These are phyloP conservation scores for Helostoma temminkii DNA, from an alignment of 2,797 vertebrate species.

Conservation along the genomic window DNA sequence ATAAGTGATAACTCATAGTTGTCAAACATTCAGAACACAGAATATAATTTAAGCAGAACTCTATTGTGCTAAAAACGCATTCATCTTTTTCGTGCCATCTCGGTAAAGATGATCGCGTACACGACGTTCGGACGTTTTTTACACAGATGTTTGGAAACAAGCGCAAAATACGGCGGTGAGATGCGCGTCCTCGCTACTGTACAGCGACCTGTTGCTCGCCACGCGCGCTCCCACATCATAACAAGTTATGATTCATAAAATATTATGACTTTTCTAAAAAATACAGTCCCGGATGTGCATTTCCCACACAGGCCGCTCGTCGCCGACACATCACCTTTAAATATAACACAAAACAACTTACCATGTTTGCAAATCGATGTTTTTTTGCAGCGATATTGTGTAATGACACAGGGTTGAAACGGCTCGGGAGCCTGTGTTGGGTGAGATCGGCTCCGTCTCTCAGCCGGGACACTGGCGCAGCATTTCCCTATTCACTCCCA, in stretches of 20 bases:
- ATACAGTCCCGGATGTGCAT: conserved; percentile 75
- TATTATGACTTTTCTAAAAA: conserved; percentile 76
- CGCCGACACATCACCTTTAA: conserved; percentile 45
- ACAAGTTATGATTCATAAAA: conserved; percentile 90
- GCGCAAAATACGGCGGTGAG: conserved; percentile 66
- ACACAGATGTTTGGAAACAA: conserved; percentile 60
- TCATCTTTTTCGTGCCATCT: conserved; percentile 71
- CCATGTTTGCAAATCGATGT: conserved; percentile 75
- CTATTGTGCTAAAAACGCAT: conserved; percentile 59
- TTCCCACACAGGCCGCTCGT: conserved; percentile 68
- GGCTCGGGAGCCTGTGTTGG: conserved; percentile 58
- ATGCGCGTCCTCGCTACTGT: conserved; percentile 84
- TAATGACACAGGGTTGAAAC: conserved; percentile 51
- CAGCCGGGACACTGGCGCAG: conserved; percentile 83
- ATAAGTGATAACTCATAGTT: conserved; percentile 25
- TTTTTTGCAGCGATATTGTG: conserved; percentile 70
- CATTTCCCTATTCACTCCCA: conserved; percentile 81
- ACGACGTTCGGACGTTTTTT: conserved; percentile 49
- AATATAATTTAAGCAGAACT: conserved; percentile 8
- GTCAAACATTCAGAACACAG: conserved; percentile 9
- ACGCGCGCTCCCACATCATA: conserved; percentile 86
- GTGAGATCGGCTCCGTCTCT: conserved; percentile 73
- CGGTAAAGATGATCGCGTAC: conserved; percentile 49
- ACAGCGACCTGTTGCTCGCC: conserved; percentile 86
- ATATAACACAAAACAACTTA: conserved; percentile 75